Base-by-base conservation (phyloP, 2,888 invertebrate genomes). In the Xylota segnis region DNA sequence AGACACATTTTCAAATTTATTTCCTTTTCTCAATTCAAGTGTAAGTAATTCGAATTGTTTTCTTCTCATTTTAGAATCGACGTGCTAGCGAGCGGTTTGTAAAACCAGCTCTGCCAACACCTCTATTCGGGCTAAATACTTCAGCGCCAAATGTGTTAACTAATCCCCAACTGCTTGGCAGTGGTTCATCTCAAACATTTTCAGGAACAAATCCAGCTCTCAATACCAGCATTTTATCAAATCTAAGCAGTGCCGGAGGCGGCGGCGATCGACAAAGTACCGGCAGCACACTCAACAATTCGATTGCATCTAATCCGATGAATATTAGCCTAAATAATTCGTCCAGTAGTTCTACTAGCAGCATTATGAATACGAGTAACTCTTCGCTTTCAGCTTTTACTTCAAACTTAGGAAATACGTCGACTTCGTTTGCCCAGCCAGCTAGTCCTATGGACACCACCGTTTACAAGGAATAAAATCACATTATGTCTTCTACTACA, bases 81-180 rank as follows among this genome's bases (percentile, higher is more conserved):
- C 94, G 96, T 63, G 93, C 96, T 45, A 95, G 95, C 89, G 97
- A 97, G 91, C 94, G 97, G 89, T 97, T 97, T 91, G 96, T 97
- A 82, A 97, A 97, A 92, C 97, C 97, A 82, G 97, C 97, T 82
- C 95, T 96, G 91, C 97, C 96, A 82, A 93, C 94, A 87, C 93
- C 93, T 87, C 93, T 93, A 88, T 91, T 93, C 88, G 93, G 93
- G 72, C 92, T 94, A 1, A 94, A 93, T 83, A 93, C 92, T 78
- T 92, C 92, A 82, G 91, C 91, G 88, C 92, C 92, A 65, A 92
- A 92, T 88, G 91, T 92, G 88, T 89, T 92, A 70, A 89, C 89
- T 54, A 88, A 89, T 43, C 91, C 90, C 87, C 90, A 89, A 56
- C 88, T 89, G 87, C 89, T 90, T 45, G 89, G 89, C 45, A 87